Conservation (phyloP, 37 sponge, comb jelly and placozoan genomes). For the Diacarnus erythraeanus region DNA sequence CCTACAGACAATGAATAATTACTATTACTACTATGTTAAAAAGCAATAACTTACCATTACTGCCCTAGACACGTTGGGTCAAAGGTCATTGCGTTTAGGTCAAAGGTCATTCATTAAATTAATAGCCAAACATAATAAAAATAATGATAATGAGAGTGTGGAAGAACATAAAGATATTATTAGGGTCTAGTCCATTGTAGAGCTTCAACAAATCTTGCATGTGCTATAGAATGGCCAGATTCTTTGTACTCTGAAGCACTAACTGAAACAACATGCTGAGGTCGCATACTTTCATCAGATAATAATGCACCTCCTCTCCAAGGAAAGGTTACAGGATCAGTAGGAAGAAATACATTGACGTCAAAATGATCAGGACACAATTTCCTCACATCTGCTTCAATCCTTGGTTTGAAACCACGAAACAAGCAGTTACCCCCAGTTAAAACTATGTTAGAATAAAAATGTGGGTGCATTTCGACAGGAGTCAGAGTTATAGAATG, state of each 20-base stretch:
- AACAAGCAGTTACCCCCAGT: conserved; percentile 90
- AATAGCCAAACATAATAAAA: no score
- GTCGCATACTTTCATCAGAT: not conserved
- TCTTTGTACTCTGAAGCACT: conserved; percentile 79
- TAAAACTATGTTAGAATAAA: conserved; percentile 88
- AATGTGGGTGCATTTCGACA: conserved; percentile 79
- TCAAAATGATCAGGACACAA: conserved; percentile 62
- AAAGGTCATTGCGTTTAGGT: not conserved
- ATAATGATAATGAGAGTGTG: no score
- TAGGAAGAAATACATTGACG: conserved; percentile 57
- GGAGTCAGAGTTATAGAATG: conserved; percentile 82
- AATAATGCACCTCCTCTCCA: conserved; percentile 76
- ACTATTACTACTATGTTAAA: not conserved
- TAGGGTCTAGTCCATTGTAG: conserved; percentile 1
- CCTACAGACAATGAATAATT: conserved; percentile 31
- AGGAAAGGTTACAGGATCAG: conserved; percentile 64
- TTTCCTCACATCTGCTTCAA: conserved; percentile 73
- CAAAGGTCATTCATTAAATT: not conserved
- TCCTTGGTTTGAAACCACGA: conserved; percentile 72
- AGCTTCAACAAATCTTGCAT: not conserved
- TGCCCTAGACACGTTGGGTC: not conserved
- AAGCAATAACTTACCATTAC: no score
- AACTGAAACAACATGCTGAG: conserved; percentile 42
- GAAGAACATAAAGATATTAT: not conserved
- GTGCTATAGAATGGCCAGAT: conserved; percentile 42